These are phyloP conservation scores for Argyrosomus regius DNA, from an alignment of 2,797 vertebrate species.

Conservation along the genomic window DNA sequence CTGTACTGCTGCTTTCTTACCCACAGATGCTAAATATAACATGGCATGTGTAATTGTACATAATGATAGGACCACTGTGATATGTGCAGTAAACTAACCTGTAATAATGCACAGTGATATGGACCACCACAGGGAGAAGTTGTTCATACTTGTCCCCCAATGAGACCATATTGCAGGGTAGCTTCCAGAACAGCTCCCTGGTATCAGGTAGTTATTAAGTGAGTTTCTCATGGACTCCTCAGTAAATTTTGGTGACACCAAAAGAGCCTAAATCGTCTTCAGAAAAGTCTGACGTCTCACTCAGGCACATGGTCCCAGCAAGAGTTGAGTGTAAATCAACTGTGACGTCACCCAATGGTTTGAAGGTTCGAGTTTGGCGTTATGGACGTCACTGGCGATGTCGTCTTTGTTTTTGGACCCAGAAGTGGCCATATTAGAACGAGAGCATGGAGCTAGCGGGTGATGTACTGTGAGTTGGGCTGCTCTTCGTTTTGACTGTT, in stretches of 20 bases:
- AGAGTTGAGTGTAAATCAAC: slow-evolving; percentile 68
- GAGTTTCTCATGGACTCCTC: not conserved
- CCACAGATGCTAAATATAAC: not conserved
- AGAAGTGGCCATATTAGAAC: no score
- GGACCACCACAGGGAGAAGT: not conserved
- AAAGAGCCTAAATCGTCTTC: not conserved
- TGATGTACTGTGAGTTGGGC: no score
- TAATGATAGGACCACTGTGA: not conserved
- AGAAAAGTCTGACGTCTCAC: not conserved
- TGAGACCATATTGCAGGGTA: not conserved
- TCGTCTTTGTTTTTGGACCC: no score
- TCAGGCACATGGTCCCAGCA: slow-evolving; percentile 57
- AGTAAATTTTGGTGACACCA: not conserved
- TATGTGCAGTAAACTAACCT: not conserved
- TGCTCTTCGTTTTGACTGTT: no score
- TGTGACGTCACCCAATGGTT: no score
- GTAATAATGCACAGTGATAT: not conserved
- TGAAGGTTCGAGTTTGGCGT: no score
- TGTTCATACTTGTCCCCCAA: not conserved
- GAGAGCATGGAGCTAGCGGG: no score
- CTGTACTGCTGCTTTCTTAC: not conserved
- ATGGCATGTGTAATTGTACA: not conserved
- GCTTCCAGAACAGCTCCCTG: not conserved
- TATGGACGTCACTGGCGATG: no score
- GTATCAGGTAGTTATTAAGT: no score